Conservation (phyloP, 2,888 invertebrate genomes). For the Auanema sp. region DNA sequence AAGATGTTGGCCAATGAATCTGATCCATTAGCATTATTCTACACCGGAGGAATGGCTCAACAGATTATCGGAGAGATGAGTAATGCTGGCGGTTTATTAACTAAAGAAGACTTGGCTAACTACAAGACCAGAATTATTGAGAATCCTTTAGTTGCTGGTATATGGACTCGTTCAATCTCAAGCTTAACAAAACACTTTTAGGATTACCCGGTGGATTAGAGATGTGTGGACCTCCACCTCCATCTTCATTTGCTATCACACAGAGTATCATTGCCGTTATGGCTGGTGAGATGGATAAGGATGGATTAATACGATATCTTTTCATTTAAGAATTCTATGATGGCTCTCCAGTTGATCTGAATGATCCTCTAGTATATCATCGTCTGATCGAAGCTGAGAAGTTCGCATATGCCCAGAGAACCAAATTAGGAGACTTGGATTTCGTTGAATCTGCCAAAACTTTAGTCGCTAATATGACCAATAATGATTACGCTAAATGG, state of each 20-base stretch:
- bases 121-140: constrained; percentile 57
- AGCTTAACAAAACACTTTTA: neutral
- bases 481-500: constrained; percentile 65
- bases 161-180: neutral
- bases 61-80: constrained; percentile 62
- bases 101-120: constrained; percentile 14
- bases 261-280: constrained; percentile 82
- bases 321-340: constrained; percentile 50
- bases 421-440: constrained; percentile 72
- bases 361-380: constrained; percentile 74
- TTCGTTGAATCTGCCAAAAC: constrained; percentile 74
- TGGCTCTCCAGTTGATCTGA: constrained; percentile 47
- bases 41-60: constrained; percentile 62
- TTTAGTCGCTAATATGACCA: constrained; percentile 74
- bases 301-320: neutral
- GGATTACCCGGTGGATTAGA: constrained; percentile 68
- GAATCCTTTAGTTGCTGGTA: constrained; percentile 37
- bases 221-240: constrained; percentile 81
- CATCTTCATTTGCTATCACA: constrained; percentile 82
- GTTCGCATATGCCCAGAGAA: constrained; percentile 79
- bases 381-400: constrained; percentile 86
- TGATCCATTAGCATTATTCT: constrained; percentile 62
- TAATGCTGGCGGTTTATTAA: constrained; percentile 11
- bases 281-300: constrained; percentile 66
- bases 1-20: constrained; percentile 48